Percentiles rank a stretch among this genome's conserved stretches.
phyloP scores from a whole-genome alignment of 2,888 invertebrate genomes.

The Nezara viridula region DNA sequence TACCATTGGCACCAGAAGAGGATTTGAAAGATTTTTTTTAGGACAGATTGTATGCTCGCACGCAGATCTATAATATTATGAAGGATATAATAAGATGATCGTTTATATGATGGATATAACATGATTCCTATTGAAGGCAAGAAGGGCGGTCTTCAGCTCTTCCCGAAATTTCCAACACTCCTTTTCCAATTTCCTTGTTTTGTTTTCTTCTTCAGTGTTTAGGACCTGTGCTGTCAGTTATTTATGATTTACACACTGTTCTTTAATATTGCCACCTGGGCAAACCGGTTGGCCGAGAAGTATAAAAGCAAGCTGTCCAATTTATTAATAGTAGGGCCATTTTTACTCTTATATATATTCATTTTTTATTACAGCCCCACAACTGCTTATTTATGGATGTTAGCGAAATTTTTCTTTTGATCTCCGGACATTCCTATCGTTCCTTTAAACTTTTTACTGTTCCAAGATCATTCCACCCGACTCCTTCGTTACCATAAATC shows the following conservation, averaged over 20 bases:
- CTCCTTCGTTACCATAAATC: constrained; percentile 26
- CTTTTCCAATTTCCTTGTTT: constrained; percentile 2
- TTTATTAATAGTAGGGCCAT: constrained; percentile 54
- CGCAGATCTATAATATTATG: too few relatives aligned
- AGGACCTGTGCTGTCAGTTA: constrained; percentile 12
- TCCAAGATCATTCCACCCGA: not conserved
- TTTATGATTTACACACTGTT: constrained; percentile 22
- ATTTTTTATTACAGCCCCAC: constrained; percentile 39
- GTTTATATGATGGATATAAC: too few relatives aligned
- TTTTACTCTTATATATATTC: constrained; percentile 51
- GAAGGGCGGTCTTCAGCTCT: not conserved
- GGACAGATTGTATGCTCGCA: too few relatives aligned
- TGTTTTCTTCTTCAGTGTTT: constrained; percentile 3
- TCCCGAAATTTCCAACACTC: not conserved
- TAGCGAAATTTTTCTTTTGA: constrained; percentile 43
- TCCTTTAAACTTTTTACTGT: constrained; percentile 5
- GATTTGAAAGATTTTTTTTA: too few relatives aligned
- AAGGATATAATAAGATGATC: too few relatives aligned
- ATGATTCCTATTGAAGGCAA: not conserved
- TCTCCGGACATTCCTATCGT: constrained; percentile 39
- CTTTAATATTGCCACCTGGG: constrained; percentile 53
- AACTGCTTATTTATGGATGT: constrained; percentile 45
- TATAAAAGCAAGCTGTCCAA: constrained; percentile 56
- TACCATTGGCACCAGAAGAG: too few relatives aligned
- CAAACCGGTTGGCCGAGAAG: constrained; percentile 35